phyloP scores from a whole-genome alignment of 2,888 invertebrate species.

The Diabrotica balteata region DNA sequence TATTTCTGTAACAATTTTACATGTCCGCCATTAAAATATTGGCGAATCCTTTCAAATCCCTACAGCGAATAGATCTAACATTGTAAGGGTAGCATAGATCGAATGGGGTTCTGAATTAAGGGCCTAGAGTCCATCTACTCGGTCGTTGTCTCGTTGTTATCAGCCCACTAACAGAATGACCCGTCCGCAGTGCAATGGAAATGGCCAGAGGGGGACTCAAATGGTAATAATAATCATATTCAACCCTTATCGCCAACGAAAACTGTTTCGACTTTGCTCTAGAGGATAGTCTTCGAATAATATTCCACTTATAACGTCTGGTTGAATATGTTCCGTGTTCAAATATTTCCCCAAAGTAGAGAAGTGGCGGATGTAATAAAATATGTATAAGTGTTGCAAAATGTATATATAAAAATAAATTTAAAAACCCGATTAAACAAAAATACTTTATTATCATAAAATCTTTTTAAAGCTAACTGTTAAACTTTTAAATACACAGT shows the following conservation, averaged over 20 bases:
- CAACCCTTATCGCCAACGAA: constrained; percentile 46
- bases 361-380: too few relatives aligned
- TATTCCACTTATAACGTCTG: constrained; percentile 19
- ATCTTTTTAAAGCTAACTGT: too few relatives aligned
- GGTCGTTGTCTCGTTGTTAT: constrained; percentile 55
- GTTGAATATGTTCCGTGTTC: constrained; percentile 9
- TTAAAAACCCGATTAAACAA: too few relatives aligned
- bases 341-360: too few relatives aligned
- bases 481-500: too few relatives aligned
- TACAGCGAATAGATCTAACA: constrained; percentile 9
- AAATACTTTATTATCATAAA: too few relatives aligned
- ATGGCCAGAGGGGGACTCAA: constrained; percentile 41
- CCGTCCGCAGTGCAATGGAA: constrained; percentile 54
- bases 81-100: background rate
- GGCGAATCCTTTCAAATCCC: constrained; percentile 10
- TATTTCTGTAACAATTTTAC: too few relatives aligned
- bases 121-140: constrained; percentile 36
- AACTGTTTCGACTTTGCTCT: constrained; percentile 28
- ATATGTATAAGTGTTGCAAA: too few relatives aligned
- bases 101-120: constrained; percentile 6
- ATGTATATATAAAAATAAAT: too few relatives aligned
- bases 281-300: constrained; percentile 16
- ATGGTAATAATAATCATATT: constrained; percentile 31
- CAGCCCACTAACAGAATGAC: constrained; percentile 58
- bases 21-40: constrained; percentile 9